Evolutionary conservation across 2,888 invertebrate species (phyloP), one percentile per base, ranked within the genome.

Genomic region (Dicyrtoma fusca): DNA sequence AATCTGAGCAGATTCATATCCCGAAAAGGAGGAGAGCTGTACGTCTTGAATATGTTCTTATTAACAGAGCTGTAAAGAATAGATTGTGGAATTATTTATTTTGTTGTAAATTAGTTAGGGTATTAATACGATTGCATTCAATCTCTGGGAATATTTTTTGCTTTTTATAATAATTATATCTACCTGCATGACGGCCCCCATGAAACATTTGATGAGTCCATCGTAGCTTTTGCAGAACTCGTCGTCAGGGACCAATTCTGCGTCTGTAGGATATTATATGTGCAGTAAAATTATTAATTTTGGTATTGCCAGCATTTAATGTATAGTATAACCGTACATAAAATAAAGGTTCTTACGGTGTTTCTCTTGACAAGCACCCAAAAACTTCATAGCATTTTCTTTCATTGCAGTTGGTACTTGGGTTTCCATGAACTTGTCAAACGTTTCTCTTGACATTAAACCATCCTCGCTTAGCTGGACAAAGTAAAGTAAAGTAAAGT

Each of bases 121-220:
- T n/a, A n/a, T n/a, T n/a, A n/a, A n/a, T n/a, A n/a, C n/a, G n/a
- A n/a, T n/a, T n/a, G n/a, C n/a, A n/a, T n/a, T n/a, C n/a, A n/a
- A n/a, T n/a, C n/a, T n/a, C n/a, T n/a, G n/a, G n/a, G n/a, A n/a
- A n/a, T n/a, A n/a, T n/a, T n/a, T n/a, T n/a, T n/a, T n/a, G n/a
- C n/a, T n/a, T n/a, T n/a, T n/a, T n/a, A n/a, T n/a, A 34, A 34
- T 8, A 34, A 5, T 34, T 34, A 19, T 19, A 19, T 57, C n/a
- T 21, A 65, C 65, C 47, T 65, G 65, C 65, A 26, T 47, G 2
- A 65, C 25, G n/a, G 65, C 19, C 25, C 19, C 25, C 68, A 68
- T 68, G 55, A 68, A 68, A 49, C 68, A 68, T n/a, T 68, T 68
- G 55, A 68, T 68, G n/a, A 68, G 26, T 11, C 55, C 55, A 42